Evolutionary conservation across 2,888 invertebrate species (phyloP).

Genomic region (Drosophila recens): DNA sequence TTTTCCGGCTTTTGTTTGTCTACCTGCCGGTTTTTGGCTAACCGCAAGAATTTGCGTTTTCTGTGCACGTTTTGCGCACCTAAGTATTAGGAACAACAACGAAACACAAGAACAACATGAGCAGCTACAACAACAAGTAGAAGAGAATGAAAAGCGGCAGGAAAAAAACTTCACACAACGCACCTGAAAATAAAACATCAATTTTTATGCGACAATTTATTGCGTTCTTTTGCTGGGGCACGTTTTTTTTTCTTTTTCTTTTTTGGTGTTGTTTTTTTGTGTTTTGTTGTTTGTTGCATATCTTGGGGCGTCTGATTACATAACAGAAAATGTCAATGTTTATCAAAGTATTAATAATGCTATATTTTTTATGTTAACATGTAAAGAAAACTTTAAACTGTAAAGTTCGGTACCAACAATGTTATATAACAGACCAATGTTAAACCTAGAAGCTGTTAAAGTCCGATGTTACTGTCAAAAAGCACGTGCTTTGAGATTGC

Average conservation of each 20-base stretch:
- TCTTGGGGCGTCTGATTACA: constrained; percentile 76
- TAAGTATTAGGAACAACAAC: constrained; percentile 44
- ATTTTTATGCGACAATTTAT: constrained; percentile 82
- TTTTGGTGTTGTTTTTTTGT: constrained; percentile 15
- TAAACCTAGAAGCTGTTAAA: too few relatives aligned
- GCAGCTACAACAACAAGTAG: constrained; percentile 15
- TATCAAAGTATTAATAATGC: too few relatives aligned
- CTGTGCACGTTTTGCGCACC: constrained; percentile 72
- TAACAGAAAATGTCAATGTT: constrained; percentile 81
- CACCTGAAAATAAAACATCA: constrained; percentile 76
- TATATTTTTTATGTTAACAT: too few relatives aligned
- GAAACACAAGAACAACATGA: constrained; percentile 21
- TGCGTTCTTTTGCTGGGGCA: constrained; percentile 53
- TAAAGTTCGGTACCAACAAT: too few relatives aligned
- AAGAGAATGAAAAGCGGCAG: neutral
- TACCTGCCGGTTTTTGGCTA: constrained; percentile 35
- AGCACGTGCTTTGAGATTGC: too few relatives aligned
- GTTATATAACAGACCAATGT: too few relatives aligned
- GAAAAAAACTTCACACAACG: constrained; percentile 31
- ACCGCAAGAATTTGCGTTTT: constrained; percentile 72
- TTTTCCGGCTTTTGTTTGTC: constrained; percentile 42
- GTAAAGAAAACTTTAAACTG: too few relatives aligned
- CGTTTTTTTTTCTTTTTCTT: constrained; percentile 43
- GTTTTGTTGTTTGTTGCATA: constrained; percentile 55
- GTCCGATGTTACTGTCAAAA: too few relatives aligned